These are phyloP conservation scores for Muscicapa comitata DNA, from an alignment of 2,797 vertebrate genomes.

Conservation along the genomic window DNA sequence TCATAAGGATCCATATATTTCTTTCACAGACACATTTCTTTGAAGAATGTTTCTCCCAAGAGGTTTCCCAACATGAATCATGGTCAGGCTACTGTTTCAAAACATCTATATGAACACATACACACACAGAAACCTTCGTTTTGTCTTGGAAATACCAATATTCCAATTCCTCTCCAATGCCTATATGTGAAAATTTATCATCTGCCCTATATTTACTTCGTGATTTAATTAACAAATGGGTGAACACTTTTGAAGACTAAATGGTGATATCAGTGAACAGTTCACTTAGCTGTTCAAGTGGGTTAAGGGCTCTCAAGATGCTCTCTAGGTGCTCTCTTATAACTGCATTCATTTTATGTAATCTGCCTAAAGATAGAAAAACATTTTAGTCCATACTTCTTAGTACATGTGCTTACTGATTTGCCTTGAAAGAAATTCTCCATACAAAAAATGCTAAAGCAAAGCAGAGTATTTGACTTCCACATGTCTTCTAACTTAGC, in stretches of 20 bases:
- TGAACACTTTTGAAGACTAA: conserved; percentile 6
- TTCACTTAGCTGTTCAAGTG: conserved; percentile 31
- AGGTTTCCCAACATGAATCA: background rate
- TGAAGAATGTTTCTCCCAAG: background rate
- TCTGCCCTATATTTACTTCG: background rate
- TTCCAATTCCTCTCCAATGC: background rate
- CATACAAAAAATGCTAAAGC: background rate
- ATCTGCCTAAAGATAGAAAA: conserved; percentile 41
- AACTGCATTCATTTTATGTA: conserved; percentile 34
- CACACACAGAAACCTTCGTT: background rate
- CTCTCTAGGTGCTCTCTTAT: conserved; percentile 40
- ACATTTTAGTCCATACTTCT: conserved; percentile 5
- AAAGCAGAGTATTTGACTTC: background rate
- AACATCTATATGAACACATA: background rate
- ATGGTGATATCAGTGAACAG: background rate
- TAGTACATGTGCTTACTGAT: background rate
- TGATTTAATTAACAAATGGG: conserved; percentile 23
- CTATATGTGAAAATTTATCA: background rate
- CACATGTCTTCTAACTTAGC: background rate
- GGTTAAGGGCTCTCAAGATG: conserved; percentile 59
- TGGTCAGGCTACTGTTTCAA: background rate
- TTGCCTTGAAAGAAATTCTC: conserved; percentile 5
- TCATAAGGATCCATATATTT: background rate
- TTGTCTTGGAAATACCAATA: background rate
- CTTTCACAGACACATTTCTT: background rate